Conservation (phyloP, 2,888 invertebrate species). For the Pseudoips prasinana region DNA sequence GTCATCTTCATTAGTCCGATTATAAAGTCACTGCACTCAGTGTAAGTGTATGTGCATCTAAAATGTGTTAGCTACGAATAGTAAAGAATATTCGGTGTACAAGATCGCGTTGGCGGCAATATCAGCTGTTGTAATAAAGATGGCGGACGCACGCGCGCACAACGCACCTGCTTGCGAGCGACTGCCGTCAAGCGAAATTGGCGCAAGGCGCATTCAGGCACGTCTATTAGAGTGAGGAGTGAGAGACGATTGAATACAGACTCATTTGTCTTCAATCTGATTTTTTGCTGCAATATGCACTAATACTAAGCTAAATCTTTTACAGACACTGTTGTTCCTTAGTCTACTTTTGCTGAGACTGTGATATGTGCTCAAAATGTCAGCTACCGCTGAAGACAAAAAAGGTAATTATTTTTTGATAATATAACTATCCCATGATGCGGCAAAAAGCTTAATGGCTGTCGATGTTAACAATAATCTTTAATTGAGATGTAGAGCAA, state of each 20-base stretch:
- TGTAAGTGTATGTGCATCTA: constrained; percentile 44
- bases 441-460: no score
- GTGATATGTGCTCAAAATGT: constrained; percentile 16
- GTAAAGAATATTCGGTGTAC: constrained; percentile 35
- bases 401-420: constrained; percentile 19
- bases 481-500: constrained; percentile 15
- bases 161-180: constrained; percentile 75
- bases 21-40: constrained; percentile 48
- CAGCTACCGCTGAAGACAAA: constrained; percentile 7
- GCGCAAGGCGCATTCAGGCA: constrained; percentile 64
- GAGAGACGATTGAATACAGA: constrained; percentile 45
- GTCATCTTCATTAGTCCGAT: constrained; percentile 85
- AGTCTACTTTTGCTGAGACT: not conserved
- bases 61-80: constrained; percentile 32
- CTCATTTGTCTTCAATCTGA: constrained; percentile 33
- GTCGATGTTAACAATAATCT: constrained; percentile 3
- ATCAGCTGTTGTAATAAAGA: constrained; percentile 62
- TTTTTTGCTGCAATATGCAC: constrained; percentile 27
- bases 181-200: constrained; percentile 73
- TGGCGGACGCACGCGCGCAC: constrained; percentile 71
- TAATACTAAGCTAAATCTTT: constrained; percentile 16
- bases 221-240: constrained; percentile 54
- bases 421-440: constrained; percentile 1
- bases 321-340: constrained; percentile 2
- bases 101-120: constrained; percentile 61